A percentile compares a stretch with the other conserved stretches of the same genome.
Evolutionary conservation across 2,113 vertebrate species (phyloP).

Genomic region (Orcinus orca): DNA sequence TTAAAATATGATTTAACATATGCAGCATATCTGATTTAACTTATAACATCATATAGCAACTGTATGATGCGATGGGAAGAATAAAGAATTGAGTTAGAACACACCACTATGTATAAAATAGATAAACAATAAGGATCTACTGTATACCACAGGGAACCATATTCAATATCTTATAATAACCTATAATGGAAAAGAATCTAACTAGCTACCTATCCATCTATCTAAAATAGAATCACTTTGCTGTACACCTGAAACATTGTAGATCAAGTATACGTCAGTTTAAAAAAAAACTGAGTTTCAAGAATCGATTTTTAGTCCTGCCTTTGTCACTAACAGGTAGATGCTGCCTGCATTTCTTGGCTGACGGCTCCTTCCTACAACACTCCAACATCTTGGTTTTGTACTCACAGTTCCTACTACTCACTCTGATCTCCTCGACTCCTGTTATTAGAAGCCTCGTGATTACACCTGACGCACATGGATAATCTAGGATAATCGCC

Average conservation of each 20-base stretch:
- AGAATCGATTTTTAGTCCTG: not conserved
- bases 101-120: not conserved
- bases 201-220: not conserved
- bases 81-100: not conserved
- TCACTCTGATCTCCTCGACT: not conserved
- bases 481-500: not conserved
- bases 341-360: not conserved
- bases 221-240: not conserved
- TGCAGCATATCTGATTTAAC: not conserved
- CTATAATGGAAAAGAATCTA: not conserved
- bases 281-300: not conserved
- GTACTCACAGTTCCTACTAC: not conserved
- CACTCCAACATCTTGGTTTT: not conserved
- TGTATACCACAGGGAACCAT: not conserved
- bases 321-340: not conserved
- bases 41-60: not conserved
- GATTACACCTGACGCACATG: not conserved
- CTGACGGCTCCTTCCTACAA: not conserved
- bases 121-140: not conserved
- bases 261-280: not conserved
- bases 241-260: not conserved
- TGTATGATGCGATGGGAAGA: not conserved
- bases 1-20: not conserved
- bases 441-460: not conserved
- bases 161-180: not conserved